Conservation (phyloP, 1,140 invertebrate species). For the Drosophila mauritiana region DNA sequence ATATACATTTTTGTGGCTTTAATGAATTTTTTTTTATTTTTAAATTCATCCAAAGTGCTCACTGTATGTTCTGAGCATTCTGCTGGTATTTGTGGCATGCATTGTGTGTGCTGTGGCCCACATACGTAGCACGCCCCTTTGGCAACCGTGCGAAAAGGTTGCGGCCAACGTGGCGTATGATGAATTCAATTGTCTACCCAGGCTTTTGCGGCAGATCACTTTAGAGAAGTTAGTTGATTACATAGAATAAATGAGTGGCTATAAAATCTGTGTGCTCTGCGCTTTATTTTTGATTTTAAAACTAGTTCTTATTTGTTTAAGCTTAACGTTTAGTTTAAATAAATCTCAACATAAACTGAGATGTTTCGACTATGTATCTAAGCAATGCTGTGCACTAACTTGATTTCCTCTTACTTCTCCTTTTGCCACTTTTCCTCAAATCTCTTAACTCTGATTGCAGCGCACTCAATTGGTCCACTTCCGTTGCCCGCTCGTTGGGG, state of each 20-base stretch:
- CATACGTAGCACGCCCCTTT: slow-evolving; percentile 62
- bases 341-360: neutral
- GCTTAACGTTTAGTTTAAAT: neutral
- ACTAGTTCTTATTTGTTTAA: too few relatives aligned
- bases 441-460: slow-evolving; percentile 53
- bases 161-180: slow-evolving; percentile 76
- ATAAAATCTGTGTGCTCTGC: neutral
- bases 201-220: slow-evolving; percentile 45
- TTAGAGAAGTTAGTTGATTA: slow-evolving; percentile 30
- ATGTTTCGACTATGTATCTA: slow-evolving; percentile 1
- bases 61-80: slow-evolving; percentile 19
- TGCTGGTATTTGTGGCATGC: slow-evolving; percentile 56
- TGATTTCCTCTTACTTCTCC: slow-evolving; percentile 3
- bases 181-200: slow-evolving; percentile 62
- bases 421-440: neutral
- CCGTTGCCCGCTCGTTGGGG: slow-evolving; percentile 9
- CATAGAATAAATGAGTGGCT: slow-evolving; percentile 10
- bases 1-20: neutral
- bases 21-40: neutral
- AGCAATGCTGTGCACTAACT: slow-evolving; percentile 21
- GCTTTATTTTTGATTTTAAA: neutral
- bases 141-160: slow-evolving; percentile 43
- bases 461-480: slow-evolving; percentile 55
- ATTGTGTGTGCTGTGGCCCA: slow-evolving; percentile 36
- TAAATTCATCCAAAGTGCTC: neutral